Conservation (phyloP, 2,888 invertebrate species). For the Heliconius ismenius region DNA sequence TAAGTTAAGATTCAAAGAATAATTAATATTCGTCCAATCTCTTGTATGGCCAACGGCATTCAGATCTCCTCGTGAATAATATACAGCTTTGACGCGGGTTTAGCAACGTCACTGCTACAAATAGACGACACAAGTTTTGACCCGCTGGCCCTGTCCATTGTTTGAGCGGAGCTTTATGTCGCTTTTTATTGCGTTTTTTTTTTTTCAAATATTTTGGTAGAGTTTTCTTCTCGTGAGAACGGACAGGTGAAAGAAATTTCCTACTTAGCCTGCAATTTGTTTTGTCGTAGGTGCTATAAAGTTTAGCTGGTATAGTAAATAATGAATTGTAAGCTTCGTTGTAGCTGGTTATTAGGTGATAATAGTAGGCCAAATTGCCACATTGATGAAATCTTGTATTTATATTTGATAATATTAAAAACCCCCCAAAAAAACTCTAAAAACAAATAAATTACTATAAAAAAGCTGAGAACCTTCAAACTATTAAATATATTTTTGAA, state of each 20-base stretch:
- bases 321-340: background rate
- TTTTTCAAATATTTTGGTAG: conserved; percentile 54
- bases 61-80: conserved; percentile 62
- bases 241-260: conserved; percentile 38
- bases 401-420: too few relatives aligned
- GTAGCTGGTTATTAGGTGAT: background rate
- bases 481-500: too few relatives aligned
- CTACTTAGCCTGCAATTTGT: conserved; percentile 23
- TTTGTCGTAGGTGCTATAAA: conserved; percentile 17
- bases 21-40: conserved; percentile 8
- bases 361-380: background rate
- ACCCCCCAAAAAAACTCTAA: too few relatives aligned
- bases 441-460: too few relatives aligned
- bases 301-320: conserved; percentile 9
- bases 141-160: conserved; percentile 73
- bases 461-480: too few relatives aligned
- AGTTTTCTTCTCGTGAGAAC: conserved; percentile 49
- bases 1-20: background rate
- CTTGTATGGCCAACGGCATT: conserved; percentile 24
- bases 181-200: conserved; percentile 58
- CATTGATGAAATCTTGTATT: too few relatives aligned
- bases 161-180: conserved; percentile 56
- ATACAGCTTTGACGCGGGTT: conserved; percentile 65
- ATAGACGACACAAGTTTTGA: conserved; percentile 72
- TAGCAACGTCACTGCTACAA: conserved; percentile 71